Evolutionary conservation across 2,888 invertebrate species (phyloP), one percentile per base, ranked within the genome.

Genomic region (Lomographa bimaculata): DNA sequence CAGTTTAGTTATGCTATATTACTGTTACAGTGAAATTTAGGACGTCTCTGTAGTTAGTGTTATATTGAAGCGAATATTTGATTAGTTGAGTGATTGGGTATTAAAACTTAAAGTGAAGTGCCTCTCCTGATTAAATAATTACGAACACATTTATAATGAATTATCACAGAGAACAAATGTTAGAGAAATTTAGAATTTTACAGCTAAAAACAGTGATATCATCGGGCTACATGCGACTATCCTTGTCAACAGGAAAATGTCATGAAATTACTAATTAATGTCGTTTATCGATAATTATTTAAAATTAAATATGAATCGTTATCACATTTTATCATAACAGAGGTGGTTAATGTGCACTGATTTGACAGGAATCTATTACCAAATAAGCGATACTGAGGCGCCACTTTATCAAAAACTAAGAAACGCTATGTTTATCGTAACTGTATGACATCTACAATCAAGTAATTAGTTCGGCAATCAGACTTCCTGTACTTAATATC

Each of bases 391-490:
- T 33, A 40, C 12, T 7, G 12, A 16, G 17, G 28, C 35, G 25
- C 7, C 9, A 12, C 17, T 10, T 32, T 14, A 14, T 14, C 14
- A 14, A 14, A 14, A 2, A n/a, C n/a, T n/a, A n/a, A n/a, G n/a
- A n/a, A 14, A 3, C 14, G 4, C 14, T n/a, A n/a, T n/a, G n/a
- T n/a, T 14, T 14, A 14, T 14, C 14, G 12, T 19, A 8, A 26
- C 12, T 16, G n/a, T 3, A 37, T 25, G 17, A 25, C 36, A 12
- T 5, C 12, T 12, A n/a, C 41, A 46, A 53, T 53, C 46, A 26
- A 28, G 27, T 37, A 18, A 45, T 45, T 35, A 43, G 14, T 21
- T 37, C 14, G 32, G 5, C 27, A 7, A 33, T 40, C 24, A 28
- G 16, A 24, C 41, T 43, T 36, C 28, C 25, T 35, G 26, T 21